Evolutionary conservation across 2,888 invertebrate species (phyloP), one percentile per base, ranked within the genome.

Genomic region (Actias luna): DNA sequence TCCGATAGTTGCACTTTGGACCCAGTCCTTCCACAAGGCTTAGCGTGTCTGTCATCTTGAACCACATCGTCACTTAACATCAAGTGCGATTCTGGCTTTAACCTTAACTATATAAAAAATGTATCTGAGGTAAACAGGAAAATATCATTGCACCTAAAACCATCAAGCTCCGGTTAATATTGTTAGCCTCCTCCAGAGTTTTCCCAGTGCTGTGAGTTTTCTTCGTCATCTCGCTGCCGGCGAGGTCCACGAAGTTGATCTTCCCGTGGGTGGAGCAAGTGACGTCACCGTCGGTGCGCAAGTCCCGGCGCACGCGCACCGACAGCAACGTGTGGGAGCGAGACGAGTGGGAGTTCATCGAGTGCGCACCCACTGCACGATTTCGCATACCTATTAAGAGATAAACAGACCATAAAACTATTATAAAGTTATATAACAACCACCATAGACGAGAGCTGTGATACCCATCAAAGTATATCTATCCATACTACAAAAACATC

Each of bases 221-320:
- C 82, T 98, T 98, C 5, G 98, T 98, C 95, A 98, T 97, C 89
- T 99, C 98, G 78, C 98, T 98, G n/a, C 99, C 98, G 0, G 99
- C 99, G 65, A 99, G 92, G 87, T 99, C 99, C 8, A 99, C 98
- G 84, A 99, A 98, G 90, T 98, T 98, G 63, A 99, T 96, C 91
- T 99, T 99, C 31, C 99, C 99, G 76, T 98, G 97, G 72, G 97
- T 96, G 39, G 98, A 97, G 73, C 98, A 95, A 74, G 97, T 97
- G 57, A 98, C 96, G 57, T 96, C 96, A 67, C 95, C 95, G 77
- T 96, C 95, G 61, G 96, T 95, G 79, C 96, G 96, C 77, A 96
- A 94, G 80, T 98, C 98, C 0, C 97, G 95, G 39, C 97, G 96
- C 72, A 99, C 97, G 77, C 97, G 95, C 61, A 99, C 96, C 25